Evolutionary conservation across 2,797 vertebrate species (phyloP).

Genomic region (Anas bahamensis): DNA sequence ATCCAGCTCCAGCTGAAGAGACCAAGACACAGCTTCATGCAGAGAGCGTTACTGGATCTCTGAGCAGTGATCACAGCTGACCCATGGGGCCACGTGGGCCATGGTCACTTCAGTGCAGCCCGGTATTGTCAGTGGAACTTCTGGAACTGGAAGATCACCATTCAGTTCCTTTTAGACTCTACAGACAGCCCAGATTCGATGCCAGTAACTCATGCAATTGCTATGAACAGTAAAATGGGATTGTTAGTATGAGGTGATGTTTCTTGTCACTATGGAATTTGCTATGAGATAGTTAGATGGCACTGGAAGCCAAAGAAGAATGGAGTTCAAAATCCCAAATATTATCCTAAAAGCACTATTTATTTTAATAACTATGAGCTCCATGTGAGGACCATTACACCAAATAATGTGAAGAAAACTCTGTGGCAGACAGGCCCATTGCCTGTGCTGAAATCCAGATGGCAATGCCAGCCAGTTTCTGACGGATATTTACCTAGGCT

Average conservation of each 20-base stretch:
- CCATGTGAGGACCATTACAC: background rate
- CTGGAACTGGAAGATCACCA: background rate
- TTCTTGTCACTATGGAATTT: background rate
- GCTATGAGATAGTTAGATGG: background rate
- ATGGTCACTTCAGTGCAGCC: background rate
- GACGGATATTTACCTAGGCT: background rate
- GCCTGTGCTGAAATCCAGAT: background rate
- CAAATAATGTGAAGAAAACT: background rate
- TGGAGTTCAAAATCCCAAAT: background rate
- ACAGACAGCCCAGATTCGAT: background rate
- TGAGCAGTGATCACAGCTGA: background rate
- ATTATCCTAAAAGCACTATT: background rate
- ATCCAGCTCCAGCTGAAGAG: background rate
- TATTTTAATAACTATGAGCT: background rate
- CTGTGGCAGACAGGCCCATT: background rate
- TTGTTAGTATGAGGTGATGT: background rate
- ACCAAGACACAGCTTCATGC: background rate
- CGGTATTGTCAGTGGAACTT: background rate
- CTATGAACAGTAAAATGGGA: background rate
- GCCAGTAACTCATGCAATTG: background rate
- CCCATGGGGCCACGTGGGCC: background rate
- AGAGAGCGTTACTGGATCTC: background rate
- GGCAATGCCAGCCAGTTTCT: background rate
- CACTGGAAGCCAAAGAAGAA: background rate
- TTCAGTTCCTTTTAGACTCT: background rate